Base-by-base conservation (phyloP, 2,888 invertebrate species). In the Xanthia icteritia region DNA sequence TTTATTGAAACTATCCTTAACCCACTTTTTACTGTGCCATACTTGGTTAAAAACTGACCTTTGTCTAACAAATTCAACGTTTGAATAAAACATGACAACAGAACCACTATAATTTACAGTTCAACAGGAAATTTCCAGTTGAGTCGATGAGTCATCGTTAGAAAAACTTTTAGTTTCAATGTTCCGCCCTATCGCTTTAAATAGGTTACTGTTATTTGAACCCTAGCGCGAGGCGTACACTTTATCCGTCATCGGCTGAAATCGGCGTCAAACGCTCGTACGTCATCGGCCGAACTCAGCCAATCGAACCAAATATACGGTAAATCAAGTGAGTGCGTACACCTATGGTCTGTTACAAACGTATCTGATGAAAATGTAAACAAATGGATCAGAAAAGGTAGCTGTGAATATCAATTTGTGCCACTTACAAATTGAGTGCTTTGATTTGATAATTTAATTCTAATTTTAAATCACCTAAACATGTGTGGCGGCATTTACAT, bases 71-170 rank as follows among this genome's bases (percentile, higher is more conserved):
- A 82, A 54, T 54, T 67, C 42, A 31, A 31, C 61, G 42, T 42
- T 56, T 73, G 31, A 67, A 85, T 60, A 64, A 81, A 71, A 39
- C 42, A 27, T 83, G 48, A 42, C 58, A 63, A 48, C 13, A 13
- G 6, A 58, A 56, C 54, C 31, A 48, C 54, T 42, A 48, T 65
- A 61, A 70, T 66, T 84, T n/a, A 81, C 42, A 36, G 20, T 42
- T 69, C 15, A 45, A 56, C 56, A 56, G 68, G 60, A 85, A 75
- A 81, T 58, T 56, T 56, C 58, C 66, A 42, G 75, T 64, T 54
- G 15, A 54, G 36, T 27, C 15, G 61, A 64, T 79, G 69, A 81
- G 69, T 74, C 85, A 81, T n/a, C 17, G 42, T 42, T 36, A n/a
- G 13, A 31, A 45, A 60, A 67, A 82, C 17, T 42, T 76, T 79